Percentiles rank a stretch among this genome's conserved stretches.
Evolutionary conservation across 2,888 invertebrate species (phyloP).

Genomic region (Sicus ferrugineus): DNA sequence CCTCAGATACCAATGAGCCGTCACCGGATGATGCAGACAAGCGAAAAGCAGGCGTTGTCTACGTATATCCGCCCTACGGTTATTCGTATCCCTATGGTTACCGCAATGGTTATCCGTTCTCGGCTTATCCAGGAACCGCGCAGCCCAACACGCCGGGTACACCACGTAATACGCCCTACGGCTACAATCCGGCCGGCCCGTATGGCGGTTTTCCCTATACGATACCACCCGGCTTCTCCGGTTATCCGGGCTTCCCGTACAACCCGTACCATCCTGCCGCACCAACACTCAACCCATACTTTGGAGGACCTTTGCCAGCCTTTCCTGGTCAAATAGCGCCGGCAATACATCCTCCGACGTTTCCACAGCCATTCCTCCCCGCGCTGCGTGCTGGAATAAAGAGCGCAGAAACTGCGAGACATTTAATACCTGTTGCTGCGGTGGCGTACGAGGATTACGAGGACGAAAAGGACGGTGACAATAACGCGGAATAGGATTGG

Average conservation of each 20-base stretch:
- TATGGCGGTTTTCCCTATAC: not conserved
- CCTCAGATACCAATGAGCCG: no score
- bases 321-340: not conserved
- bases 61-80: not conserved
- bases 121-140: no score
- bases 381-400: no score
- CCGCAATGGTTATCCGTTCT: no score
- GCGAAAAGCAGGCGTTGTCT: no score
- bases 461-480: no score
- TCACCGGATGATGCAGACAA: not conserved
- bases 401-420: no score
- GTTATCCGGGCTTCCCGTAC: not conserved
- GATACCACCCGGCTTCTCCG: not conserved
- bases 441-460: no score
- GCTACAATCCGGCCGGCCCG: not conserved
- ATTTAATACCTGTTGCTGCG: no score
- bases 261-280: not conserved
- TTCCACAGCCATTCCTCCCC: no score
- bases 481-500: no score
- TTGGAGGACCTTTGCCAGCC: not conserved
- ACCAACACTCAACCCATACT: not conserved
- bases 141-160: no score
- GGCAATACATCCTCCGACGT: not conserved
- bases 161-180: not conserved
- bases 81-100: not conserved